Conservation (phyloP, 2,888 invertebrate species). For the Loripinus fragilis region DNA sequence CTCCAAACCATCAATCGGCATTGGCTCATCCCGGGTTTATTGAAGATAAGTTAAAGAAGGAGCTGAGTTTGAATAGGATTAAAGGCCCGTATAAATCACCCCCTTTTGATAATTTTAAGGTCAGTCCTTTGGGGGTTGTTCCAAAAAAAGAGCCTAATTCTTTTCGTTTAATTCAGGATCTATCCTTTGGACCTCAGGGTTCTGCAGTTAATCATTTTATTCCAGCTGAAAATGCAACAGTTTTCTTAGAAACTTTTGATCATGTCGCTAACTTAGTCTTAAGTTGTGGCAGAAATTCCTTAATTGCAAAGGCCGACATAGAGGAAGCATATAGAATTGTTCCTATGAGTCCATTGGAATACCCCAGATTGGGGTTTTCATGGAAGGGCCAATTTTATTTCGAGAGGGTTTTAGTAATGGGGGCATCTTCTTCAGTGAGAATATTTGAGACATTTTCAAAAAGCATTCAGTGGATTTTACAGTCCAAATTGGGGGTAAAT, state of each 20-base stretch:
- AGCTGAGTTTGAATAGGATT: conserved; percentile 19
- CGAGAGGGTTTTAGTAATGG: conserved; percentile 32
- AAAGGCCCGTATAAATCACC: conserved; percentile 32
- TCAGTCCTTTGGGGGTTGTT: conserved; percentile 44
- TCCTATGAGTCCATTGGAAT: conserved; percentile 46
- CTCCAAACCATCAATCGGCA: background rate
- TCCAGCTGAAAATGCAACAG: background rate
- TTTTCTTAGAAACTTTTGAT: conserved; percentile 30
- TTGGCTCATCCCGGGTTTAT: conserved; percentile 13
- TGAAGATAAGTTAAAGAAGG: conserved; percentile 31
- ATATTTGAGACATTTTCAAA: conserved; percentile 32
- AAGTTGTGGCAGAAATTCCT: conserved; percentile 23
- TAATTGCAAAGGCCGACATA: conserved; percentile 55
- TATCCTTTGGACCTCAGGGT: conserved; percentile 27
- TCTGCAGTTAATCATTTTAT: conserved; percentile 3
- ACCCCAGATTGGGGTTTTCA: conserved; percentile 47
- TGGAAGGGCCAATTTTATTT: conserved; percentile 39
- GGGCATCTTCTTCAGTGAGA: conserved; percentile 19
- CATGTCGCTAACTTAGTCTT: conserved; percentile 19
- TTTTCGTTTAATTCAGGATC: conserved; percentile 50
- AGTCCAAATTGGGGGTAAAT: conserved; percentile 6
- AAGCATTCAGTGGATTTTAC: conserved; percentile 32
- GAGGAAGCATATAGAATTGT: conserved; percentile 55
- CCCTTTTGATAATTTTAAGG: conserved; percentile 38
- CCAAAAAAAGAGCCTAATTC: conserved; percentile 32